phyloP scores from a whole-genome alignment of 2,797 vertebrate species.

The Poeciliopsis presidionis region DNA sequence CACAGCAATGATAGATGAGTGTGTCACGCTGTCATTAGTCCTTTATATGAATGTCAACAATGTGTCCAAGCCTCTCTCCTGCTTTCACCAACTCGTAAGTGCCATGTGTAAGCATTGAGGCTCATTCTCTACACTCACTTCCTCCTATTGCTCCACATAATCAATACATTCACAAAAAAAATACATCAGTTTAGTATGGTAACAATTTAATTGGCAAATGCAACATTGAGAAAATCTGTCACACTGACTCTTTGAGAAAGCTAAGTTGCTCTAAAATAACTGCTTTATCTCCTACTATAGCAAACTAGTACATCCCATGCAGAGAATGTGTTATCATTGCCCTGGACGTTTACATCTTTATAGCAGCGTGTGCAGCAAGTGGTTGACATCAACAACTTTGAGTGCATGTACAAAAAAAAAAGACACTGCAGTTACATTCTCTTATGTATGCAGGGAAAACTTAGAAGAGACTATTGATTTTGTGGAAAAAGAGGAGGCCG shows the following conservation, averaged over 20 bases:
- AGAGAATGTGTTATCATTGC: not conserved
- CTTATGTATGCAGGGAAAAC: slow-evolving; percentile 53
- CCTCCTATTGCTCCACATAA: slow-evolving; percentile 13
- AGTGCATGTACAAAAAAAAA: not conserved
- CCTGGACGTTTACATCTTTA: not conserved
- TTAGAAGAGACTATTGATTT: slow-evolving; percentile 69
- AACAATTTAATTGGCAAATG: not conserved
- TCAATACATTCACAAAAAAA: not conserved
- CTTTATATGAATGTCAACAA: slow-evolving; percentile 45
- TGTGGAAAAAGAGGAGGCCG: slow-evolving; percentile 64
- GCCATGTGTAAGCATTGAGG: slow-evolving; percentile 8
- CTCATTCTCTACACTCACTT: not conserved
- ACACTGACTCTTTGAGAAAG: slow-evolving; percentile 1
- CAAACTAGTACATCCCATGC: not conserved
- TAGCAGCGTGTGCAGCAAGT: not conserved
- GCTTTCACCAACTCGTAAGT: slow-evolving; percentile 27
- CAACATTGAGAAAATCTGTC: slow-evolving; percentile 10
- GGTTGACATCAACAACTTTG: slow-evolving; percentile 17
- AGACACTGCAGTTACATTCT: slow-evolving; percentile 29
- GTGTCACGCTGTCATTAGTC: slow-evolving; percentile 57
- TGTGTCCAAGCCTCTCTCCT: slow-evolving; percentile 29
- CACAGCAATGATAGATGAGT: slow-evolving; percentile 61
- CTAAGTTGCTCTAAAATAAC: not conserved
- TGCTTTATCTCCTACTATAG: not conserved
- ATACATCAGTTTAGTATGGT: slow-evolving; percentile 9